Evolutionary conservation across 2,113 vertebrate genomes (phyloP).

Genomic region (Pardalotus punctatus): DNA sequence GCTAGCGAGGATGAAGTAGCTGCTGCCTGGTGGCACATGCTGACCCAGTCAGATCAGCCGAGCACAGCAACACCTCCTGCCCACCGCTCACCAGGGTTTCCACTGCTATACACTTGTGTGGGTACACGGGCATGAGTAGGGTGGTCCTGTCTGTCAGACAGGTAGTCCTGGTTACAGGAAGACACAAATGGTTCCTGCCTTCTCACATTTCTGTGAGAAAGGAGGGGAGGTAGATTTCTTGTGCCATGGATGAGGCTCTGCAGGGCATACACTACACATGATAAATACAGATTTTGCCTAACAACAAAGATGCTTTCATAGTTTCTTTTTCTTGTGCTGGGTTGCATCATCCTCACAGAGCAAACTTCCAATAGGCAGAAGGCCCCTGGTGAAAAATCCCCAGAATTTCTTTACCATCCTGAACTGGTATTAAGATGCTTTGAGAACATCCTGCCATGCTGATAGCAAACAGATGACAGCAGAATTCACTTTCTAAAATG

Average conservation of each 20-base stretch:
- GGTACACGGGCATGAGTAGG: fast-evolving
- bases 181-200: neutral
- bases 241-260: neutral
- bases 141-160: neutral
- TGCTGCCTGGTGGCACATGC: neutral
- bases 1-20: neutral
- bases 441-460: neutral
- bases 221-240: neutral
- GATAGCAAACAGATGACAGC: neutral
- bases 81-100: neutral
- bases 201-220: neutral
- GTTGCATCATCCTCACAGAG: neutral
- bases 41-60: neutral
- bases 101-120: neutral
- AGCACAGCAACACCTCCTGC: neutral
- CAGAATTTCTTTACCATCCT: neutral
- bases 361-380: neutral
- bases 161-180: neutral
- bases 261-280: neutral
- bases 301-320: neutral
- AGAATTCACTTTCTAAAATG: neutral
- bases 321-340: neutral
- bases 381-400: neutral
- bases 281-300: neutral
- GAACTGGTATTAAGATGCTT: neutral